Percentiles rank a stretch among this genome's conserved stretches.
These are phyloP conservation scores for Clytia hemisphaerica DNA, from an alignment of 30 jellyfish, hydroid and myxozoan species.

Conservation along the genomic window DNA sequence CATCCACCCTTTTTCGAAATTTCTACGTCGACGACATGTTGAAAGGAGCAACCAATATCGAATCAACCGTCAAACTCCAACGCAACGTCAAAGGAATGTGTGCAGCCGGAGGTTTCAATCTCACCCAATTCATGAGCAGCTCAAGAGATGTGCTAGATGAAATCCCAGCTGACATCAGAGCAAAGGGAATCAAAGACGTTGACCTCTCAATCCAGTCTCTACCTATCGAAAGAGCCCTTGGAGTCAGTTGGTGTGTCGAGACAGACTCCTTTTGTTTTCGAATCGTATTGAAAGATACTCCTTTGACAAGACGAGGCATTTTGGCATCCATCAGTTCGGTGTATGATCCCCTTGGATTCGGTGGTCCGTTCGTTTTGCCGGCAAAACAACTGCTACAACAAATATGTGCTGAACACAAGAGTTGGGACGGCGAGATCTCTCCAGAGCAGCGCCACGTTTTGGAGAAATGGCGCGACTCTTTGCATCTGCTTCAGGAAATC, in stretches of 20 bases:
- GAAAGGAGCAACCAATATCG: slow-evolving; percentile 10
- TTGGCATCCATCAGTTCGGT: slow-evolving; percentile 37
- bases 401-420: background rate
- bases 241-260: slow-evolving; percentile 41
- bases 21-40: slow-evolving; percentile 55
- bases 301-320: slow-evolving; percentile 33
- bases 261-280: slow-evolving; percentile 33
- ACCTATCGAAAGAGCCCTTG: slow-evolving; percentile 21
- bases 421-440: slow-evolving; percentile 26
- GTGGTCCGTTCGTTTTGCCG: slow-evolving; percentile 24
- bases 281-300: slow-evolving; percentile 21
- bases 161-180: slow-evolving; percentile 3
- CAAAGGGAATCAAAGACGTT: slow-evolving; percentile 7
- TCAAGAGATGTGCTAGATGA: slow-evolving; percentile 15
- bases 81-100: slow-evolving; percentile 18
- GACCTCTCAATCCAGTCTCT: background rate
- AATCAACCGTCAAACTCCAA: background rate
- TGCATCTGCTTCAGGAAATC: slow-evolving; percentile 5
- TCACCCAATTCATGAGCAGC: slow-evolving; percentile 21
- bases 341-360: slow-evolving; percentile 41
- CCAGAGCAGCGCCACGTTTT: slow-evolving; percentile 8
- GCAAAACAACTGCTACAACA: slow-evolving; percentile 26
- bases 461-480: slow-evolving; percentile 34
- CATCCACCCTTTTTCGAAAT: slow-evolving; percentile 15
- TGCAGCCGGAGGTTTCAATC: slow-evolving; percentile 30